Percentiles rank a stretch among this genome's conserved stretches.
phyloP scores from a whole-genome alignment of 1,140 invertebrate genomes.

The Calliopsis andreniformis region DNA sequence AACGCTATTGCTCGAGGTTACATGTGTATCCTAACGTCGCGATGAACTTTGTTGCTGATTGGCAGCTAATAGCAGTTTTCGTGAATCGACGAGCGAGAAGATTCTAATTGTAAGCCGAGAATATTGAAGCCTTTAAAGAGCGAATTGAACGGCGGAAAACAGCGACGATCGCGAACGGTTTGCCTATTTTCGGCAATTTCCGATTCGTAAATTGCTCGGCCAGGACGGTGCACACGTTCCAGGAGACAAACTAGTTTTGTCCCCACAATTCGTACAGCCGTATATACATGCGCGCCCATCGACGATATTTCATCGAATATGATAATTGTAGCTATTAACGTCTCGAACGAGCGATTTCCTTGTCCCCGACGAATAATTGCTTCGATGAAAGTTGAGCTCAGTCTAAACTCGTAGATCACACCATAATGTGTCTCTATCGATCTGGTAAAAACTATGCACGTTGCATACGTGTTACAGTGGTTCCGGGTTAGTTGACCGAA shows the following conservation, averaged over 20 bases:
- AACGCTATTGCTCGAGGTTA: too few relatives aligned
- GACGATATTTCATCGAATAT: slow-evolving; percentile 28
- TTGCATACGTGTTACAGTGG: too few relatives aligned
- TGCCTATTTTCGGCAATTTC: slow-evolving; percentile 47
- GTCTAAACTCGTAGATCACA: not conserved
- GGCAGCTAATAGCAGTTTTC: slow-evolving; percentile 6
- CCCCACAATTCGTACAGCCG: slow-evolving; percentile 7
- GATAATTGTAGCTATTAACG: slow-evolving; percentile 26
- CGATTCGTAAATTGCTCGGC: slow-evolving; percentile 54
- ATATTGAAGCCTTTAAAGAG: not conserved
- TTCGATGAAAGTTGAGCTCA: not conserved
- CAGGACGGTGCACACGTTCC: slow-evolving; percentile 1
- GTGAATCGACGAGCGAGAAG: not conserved
- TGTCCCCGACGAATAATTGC: not conserved
- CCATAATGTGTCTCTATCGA: too few relatives aligned
- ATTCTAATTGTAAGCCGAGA: not conserved
- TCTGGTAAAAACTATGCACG: too few relatives aligned
- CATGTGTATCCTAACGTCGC: not conserved
- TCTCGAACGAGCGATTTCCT: slow-evolving; percentile 11
- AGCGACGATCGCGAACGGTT: slow-evolving; percentile 30
- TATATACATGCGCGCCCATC: not conserved
- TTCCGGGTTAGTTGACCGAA: too few relatives aligned
- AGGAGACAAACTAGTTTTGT: slow-evolving; percentile 38
- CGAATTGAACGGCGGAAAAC: slow-evolving; percentile 34
- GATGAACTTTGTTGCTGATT: not conserved